Conservation (phyloP, 2,113 vertebrate species). For the Steatornis caripensis region DNA sequence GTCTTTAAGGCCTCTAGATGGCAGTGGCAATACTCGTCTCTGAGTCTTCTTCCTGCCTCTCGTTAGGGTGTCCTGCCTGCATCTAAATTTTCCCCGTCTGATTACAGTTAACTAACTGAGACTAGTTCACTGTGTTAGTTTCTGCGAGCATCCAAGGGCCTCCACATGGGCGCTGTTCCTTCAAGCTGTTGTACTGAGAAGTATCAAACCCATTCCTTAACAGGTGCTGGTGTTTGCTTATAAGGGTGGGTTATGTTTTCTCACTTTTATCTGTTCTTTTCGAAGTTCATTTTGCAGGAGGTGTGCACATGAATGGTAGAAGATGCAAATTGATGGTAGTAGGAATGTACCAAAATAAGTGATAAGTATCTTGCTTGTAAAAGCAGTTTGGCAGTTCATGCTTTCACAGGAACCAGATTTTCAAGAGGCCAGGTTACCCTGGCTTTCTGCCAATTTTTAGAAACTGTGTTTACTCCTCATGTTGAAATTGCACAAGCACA, state of each 20-base stretch:
- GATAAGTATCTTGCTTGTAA: background rate
- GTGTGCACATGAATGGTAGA: background rate
- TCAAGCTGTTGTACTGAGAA: background rate
- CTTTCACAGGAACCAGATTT: background rate
- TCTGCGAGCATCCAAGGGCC: background rate
- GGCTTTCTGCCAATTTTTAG: background rate
- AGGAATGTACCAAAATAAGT: background rate
- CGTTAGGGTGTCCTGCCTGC: background rate
- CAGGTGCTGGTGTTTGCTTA: background rate
- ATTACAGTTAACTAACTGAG: background rate
- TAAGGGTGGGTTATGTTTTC: background rate
- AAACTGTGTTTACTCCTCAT: background rate
- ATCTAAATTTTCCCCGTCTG: background rate
- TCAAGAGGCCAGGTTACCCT: background rate
- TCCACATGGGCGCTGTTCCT: background rate
- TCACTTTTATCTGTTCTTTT: background rate
- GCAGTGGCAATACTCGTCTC: slow-evolving; percentile 30
- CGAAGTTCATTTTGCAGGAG: background rate
- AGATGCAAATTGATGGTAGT: background rate
- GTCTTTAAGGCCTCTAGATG: slow-evolving; percentile 57
- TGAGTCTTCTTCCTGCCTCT: background rate
- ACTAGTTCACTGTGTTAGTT: background rate
- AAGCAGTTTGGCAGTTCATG: background rate
- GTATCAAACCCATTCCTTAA: background rate
- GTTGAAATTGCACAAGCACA: background rate